phyloP scores from a whole-genome alignment of 2,113 vertebrate genomes.

The Protobothrops flavoviridis region DNA sequence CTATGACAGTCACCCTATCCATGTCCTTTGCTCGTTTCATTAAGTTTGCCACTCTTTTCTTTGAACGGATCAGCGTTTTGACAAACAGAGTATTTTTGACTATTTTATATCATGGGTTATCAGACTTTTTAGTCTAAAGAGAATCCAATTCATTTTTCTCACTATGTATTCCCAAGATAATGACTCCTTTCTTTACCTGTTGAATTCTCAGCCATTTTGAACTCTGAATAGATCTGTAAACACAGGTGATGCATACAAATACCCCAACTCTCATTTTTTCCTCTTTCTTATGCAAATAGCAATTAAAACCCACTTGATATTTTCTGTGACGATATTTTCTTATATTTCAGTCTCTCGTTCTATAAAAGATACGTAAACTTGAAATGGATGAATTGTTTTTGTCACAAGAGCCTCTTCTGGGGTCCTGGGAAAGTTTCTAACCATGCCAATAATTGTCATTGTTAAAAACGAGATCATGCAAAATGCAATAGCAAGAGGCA shows the following conservation, averaged over 20 bases:
- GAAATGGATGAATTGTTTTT: conserved; percentile 37
- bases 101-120: conserved; percentile 30
- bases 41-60: background rate
- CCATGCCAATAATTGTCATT: conserved; percentile 44
- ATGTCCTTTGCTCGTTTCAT: background rate
- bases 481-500: background rate
- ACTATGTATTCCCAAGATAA: conserved; percentile 42
- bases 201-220: background rate
- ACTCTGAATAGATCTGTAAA: background rate
- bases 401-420: conserved; percentile 46
- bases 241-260: background rate
- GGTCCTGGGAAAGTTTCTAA: conserved; percentile 39
- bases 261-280: too few species aligned
- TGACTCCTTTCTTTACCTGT: conserved; percentile 9
- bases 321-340: too few species aligned
- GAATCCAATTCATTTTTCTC: conserved; percentile 42
- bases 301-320: background rate
- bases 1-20: background rate
- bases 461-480: conserved; percentile 10
- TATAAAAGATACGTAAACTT: background rate
- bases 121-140: background rate
- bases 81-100: conserved; percentile 25
- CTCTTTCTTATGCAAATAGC: background rate
- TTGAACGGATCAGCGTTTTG: background rate
- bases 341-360: background rate